Conservation (phyloP, 1,140 invertebrate species). For the Caenorhabditis elegans region WBcel235 BX284606.5:2069501-2070000, state of each 20-base stretch:
- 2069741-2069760: conserved; percentile 4
- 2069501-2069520: no score
- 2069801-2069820: neutral
- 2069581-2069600: conserved; percentile 1
- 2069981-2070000: neutral
- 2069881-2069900: neutral
- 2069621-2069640: neutral
- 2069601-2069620: conserved; percentile 9
- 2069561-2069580: neutral
- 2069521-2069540: conserved; percentile 17
- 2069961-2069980: conserved; percentile 48
- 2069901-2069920: neutral
- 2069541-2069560: neutral
- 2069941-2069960: conserved; percentile 47
- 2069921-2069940: conserved; percentile 21
- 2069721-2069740: neutral
- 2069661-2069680: neutral
- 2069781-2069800: conserved; percentile 5
- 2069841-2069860: neutral
- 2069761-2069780: conserved; percentile 28
- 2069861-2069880: conserved; percentile 21
- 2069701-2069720: neutral
- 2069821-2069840: neutral
- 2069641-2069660: neutral
- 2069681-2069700: neutral